Evolutionary conservation across 2,888 invertebrate species (phyloP).

Genomic region (Vanessa cardui): DNA sequence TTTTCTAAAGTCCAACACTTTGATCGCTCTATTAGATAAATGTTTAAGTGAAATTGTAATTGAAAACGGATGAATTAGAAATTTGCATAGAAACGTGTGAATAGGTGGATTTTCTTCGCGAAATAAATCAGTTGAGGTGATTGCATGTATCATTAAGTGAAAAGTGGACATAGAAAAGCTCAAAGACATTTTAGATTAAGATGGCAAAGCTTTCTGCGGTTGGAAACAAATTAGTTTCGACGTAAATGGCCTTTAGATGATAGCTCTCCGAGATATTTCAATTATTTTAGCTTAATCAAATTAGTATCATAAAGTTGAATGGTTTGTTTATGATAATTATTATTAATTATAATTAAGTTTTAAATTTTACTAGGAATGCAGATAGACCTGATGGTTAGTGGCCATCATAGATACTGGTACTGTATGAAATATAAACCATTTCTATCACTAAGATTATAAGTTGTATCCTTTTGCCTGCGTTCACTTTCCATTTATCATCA

Average conservation of each 20-base stretch:
- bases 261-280: conserved; percentile 21
- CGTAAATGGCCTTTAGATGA: conserved; percentile 33
- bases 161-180: conserved; percentile 36
- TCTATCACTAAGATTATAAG: too few relatives aligned
- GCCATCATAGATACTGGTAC: too few relatives aligned
- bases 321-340: neutral
- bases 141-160: conserved; percentile 45
- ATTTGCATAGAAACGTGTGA: conserved; percentile 47
- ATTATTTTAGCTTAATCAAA: conserved; percentile 7
- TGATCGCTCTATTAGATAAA: conserved; percentile 39
- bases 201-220: conserved; percentile 36
- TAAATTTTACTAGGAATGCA: too few relatives aligned
- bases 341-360: neutral
- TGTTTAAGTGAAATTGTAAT: conserved; percentile 44
- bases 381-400: too few relatives aligned
- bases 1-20: conserved; percentile 25
- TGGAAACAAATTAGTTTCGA: conserved; percentile 34
- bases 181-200: conserved; percentile 41
- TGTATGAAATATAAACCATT: too few relatives aligned
- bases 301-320: neutral
- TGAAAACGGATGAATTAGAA: conserved; percentile 46
- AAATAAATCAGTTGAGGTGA: conserved; percentile 44
- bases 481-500: too few relatives aligned
- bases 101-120: conserved; percentile 39
- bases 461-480: too few relatives aligned